These are phyloP conservation scores for Drosophila melanogaster DNA, from an alignment of 1,140 invertebrate genomes.

Conservation along the genomic window Release_6_plus_ISO1_MT NT_033777.3:29209501-29210000, in stretches of 20 bases:
- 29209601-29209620: background rate
- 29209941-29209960: slow-evolving; percentile 6
- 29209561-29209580: slow-evolving; percentile 59
- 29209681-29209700: slow-evolving; percentile 79
- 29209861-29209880: slow-evolving; percentile 30
- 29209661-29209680: slow-evolving; percentile 83
- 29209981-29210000: slow-evolving; percentile 37
- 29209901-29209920: slow-evolving; percentile 74
- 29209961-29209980: slow-evolving; percentile 8
- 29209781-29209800: background rate
- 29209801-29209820: slow-evolving; percentile 1
- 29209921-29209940: slow-evolving; percentile 46
- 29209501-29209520: slow-evolving; percentile 51
- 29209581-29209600: slow-evolving; percentile 6
- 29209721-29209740: slow-evolving; percentile 17
- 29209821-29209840: slow-evolving; percentile 64
- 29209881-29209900: slow-evolving; percentile 43
- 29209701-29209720: slow-evolving; percentile 65
- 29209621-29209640: slow-evolving; percentile 25
- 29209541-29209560: slow-evolving; percentile 59
- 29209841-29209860: slow-evolving; percentile 51
- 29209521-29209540: slow-evolving; percentile 58
- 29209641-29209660: slow-evolving; percentile 78
- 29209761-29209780: slow-evolving; percentile 25
- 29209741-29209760: slow-evolving; percentile 2